Conservation (phyloP, 2,888 invertebrate species). For the Hemicrepidius hirtus region DNA sequence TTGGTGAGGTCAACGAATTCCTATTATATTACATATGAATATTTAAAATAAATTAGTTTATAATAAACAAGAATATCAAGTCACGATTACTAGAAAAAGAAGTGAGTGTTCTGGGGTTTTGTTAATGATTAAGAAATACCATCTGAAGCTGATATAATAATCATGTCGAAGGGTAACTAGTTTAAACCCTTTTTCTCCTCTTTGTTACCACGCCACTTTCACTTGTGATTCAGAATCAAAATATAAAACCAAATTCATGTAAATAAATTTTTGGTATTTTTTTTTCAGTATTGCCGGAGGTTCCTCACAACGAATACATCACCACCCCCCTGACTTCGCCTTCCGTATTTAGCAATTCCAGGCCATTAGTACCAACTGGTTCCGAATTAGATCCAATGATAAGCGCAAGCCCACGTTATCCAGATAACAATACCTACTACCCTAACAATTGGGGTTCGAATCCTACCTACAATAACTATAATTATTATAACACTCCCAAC, state of each 20-base stretch:
- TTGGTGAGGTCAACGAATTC: slow-evolving; percentile 4
- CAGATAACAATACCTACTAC: slow-evolving; percentile 74
- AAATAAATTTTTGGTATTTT: background rate
- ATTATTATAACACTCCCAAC: slow-evolving; percentile 80
- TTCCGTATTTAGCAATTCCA: slow-evolving; percentile 66
- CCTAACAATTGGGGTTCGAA: slow-evolving; percentile 75
- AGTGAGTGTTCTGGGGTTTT: background rate
- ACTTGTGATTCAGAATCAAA: no score
- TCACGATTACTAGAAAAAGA: background rate
- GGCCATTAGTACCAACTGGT: slow-evolving; percentile 45
- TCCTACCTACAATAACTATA: slow-evolving; percentile 70
- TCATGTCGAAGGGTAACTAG: no score
- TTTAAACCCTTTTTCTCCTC: no score
- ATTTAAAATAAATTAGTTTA: slow-evolving; percentile 1
- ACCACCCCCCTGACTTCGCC: slow-evolving; percentile 67
- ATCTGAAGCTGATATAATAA: no score
- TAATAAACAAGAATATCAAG: no score
- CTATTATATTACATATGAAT: slow-evolving; percentile 15
- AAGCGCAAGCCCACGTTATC: slow-evolving; percentile 65
- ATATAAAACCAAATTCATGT: no score
- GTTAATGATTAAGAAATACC: background rate
- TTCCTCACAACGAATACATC: slow-evolving; percentile 67
- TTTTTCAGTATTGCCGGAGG: slow-evolving; percentile 67
- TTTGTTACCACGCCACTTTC: no score
- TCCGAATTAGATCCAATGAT: slow-evolving; percentile 66